Conservation (phyloP, 1,140 invertebrate species). For the Drosophila murphyi region DNA sequence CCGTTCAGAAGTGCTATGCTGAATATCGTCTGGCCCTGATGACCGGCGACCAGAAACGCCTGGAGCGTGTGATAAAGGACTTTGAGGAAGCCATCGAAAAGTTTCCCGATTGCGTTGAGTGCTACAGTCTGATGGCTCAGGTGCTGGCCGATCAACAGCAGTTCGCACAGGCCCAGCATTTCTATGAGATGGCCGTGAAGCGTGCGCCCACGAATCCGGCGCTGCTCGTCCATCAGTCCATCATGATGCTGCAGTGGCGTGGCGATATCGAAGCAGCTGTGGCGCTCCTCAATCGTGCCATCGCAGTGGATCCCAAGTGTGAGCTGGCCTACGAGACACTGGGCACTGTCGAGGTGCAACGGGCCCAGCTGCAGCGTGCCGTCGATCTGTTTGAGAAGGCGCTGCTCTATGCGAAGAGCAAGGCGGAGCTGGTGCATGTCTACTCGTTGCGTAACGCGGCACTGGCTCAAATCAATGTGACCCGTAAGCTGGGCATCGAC, state of each 20-base stretch:
- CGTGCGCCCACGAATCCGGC: slow-evolving; percentile 94
- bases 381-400: slow-evolving; percentile 95
- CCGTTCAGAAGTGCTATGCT: slow-evolving; percentile 94
- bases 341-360: slow-evolving; percentile 96
- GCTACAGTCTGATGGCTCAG: slow-evolving; percentile 93
- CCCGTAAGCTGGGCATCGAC: slow-evolving; percentile 90
- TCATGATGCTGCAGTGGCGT: slow-evolving; percentile 93
- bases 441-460: slow-evolving; percentile 94
- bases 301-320: slow-evolving; percentile 95
- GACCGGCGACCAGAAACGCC: slow-evolving; percentile 86
- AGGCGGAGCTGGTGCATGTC: slow-evolving; percentile 94
- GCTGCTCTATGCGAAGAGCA: slow-evolving; percentile 92
- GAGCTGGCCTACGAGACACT: slow-evolving; percentile 97
- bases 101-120: slow-evolving; percentile 94
- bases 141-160: slow-evolving; percentile 93
- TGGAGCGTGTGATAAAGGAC: slow-evolving; percentile 87
- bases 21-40: slow-evolving; percentile 90
- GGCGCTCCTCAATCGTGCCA: slow-evolving; percentile 91
- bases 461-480: slow-evolving; percentile 92
- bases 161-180: slow-evolving; percentile 91
- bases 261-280: slow-evolving; percentile 92
- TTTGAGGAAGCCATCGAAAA: slow-evolving; percentile 91
- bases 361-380: slow-evolving; percentile 90
- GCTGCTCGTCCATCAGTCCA: slow-evolving; percentile 93
- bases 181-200: slow-evolving; percentile 92